phyloP scores from a whole-genome alignment of 2,113 vertebrate species.

The Lamprologus ornatipinnis region DNA sequence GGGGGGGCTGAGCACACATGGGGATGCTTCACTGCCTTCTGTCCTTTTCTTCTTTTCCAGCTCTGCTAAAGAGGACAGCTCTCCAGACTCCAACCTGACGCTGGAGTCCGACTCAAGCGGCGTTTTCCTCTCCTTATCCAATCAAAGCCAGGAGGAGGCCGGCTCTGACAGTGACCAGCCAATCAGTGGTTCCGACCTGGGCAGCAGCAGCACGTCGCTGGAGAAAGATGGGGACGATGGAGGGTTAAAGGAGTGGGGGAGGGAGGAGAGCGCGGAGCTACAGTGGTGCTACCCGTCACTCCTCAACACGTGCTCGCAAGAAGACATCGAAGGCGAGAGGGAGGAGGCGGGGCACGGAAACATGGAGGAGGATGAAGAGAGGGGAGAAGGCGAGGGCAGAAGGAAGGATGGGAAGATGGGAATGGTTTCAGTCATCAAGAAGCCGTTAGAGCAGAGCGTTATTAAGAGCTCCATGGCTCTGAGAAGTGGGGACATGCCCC shows the following conservation, averaged over 20 bases:
- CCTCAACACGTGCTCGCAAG: slow-evolving; percentile 23
- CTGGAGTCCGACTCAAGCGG: slow-evolving; percentile 71
- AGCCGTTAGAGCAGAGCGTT: neutral
- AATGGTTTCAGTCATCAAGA: neutral
- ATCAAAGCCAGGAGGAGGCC: slow-evolving; percentile 65
- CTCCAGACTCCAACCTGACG: slow-evolving; percentile 70
- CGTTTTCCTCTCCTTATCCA: slow-evolving; percentile 69
- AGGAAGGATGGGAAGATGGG: neutral
- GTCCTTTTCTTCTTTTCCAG: slow-evolving; percentile 34
- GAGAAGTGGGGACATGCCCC: neutral
- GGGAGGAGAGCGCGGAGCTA: slow-evolving; percentile 59
- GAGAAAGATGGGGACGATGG: slow-evolving; percentile 57
- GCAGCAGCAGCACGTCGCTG: slow-evolving; percentile 63
- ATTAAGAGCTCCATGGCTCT: neutral
- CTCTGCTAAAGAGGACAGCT: slow-evolving; percentile 61
- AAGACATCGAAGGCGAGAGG: neutral
- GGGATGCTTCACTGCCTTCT: neutral
- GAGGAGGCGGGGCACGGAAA: neutral
- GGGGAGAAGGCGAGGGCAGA: neutral
- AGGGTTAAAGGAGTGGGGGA: slow-evolving; percentile 51
- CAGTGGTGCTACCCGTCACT: slow-evolving; percentile 68
- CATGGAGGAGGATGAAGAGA: neutral
- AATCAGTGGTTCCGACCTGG: slow-evolving; percentile 59
- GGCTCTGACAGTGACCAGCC: slow-evolving; percentile 65
- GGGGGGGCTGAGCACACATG: neutral